Percentiles rank a stretch among this genome's conserved stretches.
Evolutionary conservation across 2,797 vertebrate genomes (phyloP).

Genomic region (Phyllotis vaccarum): DNA sequence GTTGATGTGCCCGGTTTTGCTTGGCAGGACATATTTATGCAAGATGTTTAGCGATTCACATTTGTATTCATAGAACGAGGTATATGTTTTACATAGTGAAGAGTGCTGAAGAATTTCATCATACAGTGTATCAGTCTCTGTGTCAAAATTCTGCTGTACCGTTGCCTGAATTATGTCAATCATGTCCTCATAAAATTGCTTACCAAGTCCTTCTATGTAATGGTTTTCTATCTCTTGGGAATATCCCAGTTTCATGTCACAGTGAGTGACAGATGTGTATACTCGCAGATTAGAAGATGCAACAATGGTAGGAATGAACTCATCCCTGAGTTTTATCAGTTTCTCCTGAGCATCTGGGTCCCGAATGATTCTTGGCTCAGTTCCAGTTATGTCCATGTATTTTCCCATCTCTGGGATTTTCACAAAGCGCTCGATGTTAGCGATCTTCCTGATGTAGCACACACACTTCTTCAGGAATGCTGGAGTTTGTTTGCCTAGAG

Average conservation of each 20-base stretch:
- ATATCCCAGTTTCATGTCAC: constrained; percentile 99
- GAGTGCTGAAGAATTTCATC: constrained; percentile 98
- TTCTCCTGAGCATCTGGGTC: constrained; percentile 97
- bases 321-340: constrained; percentile 97
- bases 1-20: constrained; percentile 93
- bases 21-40: constrained; percentile 94
- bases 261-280: constrained; percentile 98
- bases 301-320: constrained; percentile 98
- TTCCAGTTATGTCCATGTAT: constrained; percentile 96
- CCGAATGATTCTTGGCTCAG: constrained; percentile 92
- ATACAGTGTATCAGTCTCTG: constrained; percentile 95
- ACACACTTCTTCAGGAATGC: constrained; percentile 99
- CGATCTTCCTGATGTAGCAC: constrained; percentile 99
- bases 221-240: constrained; percentile 98
- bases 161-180: constrained; percentile 99
- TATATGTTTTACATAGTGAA: constrained; percentile 95
- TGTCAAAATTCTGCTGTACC: constrained; percentile 98
- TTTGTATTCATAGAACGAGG: constrained; percentile 95
- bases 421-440: constrained; percentile 98
- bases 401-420: constrained; percentile 97
- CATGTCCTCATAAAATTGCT: constrained; percentile 99
- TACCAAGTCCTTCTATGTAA: constrained; percentile 98
- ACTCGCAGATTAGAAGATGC: constrained; percentile 98
- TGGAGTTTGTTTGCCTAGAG: constrained; percentile 98
- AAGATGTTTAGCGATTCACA: constrained; percentile 94